Evolutionary conservation across 2,888 invertebrate species (phyloP), one percentile per base, ranked within the genome.

Genomic region (Tenthredo notha): DNA sequence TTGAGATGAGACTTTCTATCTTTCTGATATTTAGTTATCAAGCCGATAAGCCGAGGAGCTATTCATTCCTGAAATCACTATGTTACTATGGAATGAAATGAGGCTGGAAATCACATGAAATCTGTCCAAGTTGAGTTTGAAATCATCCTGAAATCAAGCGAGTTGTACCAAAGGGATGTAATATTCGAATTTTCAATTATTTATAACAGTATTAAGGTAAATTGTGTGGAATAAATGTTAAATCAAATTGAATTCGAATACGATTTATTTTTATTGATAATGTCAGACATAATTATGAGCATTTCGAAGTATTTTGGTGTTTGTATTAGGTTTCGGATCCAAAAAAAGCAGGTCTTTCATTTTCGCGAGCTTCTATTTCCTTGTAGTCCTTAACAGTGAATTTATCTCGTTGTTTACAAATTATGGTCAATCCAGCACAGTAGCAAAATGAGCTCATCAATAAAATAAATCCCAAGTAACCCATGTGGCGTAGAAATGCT

Each of bases 401-500:
- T 78, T 91, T 93, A 74, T 93, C 88, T 43, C 93, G 92, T 87
- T 94, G 92, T 85, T 92, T 93, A 91, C 94, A 96, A 29, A 95
- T 94, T n/a, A 95, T 92, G 85, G 95, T 90, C 78, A 96, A 90
- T 25, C 95, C 95, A 75, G 94, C 94, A 86, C 95, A 95, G 88
- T 96, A 96, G 89, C 95, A 95, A 75, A 94, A 93, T 29, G 94
- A 93, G 21, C 95, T 94, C 61, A 96, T 90, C 9, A 95, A 93
- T 37, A 96, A 90, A 54, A 96, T 94, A 90, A 95, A 95, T 40
- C 94, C 94, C 85, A 96, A 92, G 89, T 96, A 96, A 87, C 94
- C 94, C 89, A 95, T 93, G 89, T 95, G 95, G 5, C 95, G 94
- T 29, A 95, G 90, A 88, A 96, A 95, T 86, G 95, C 95, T 95